These are phyloP conservation scores for Meteorus cinctellus DNA, from an alignment of 2,888 invertebrate genomes.

Conservation along the genomic window DNA sequence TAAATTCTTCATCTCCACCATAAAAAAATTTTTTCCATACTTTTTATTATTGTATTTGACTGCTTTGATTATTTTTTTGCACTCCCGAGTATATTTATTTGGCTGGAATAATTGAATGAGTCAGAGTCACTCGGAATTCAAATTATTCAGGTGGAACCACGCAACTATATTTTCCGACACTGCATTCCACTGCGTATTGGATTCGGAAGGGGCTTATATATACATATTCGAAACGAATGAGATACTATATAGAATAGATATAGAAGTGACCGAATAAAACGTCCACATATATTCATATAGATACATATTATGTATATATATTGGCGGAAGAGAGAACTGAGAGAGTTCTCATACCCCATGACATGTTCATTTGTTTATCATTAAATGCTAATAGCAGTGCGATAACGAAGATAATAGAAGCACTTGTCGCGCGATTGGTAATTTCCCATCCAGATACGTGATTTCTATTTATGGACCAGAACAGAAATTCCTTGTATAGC, in stretches of 20 bases:
- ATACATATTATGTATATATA: not conserved
- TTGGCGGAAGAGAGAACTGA: constrained; percentile 6
- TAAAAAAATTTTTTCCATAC: not conserved
- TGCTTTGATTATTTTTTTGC: constrained; percentile 11
- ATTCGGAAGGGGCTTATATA: not conserved
- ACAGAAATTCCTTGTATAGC: constrained; percentile 19
- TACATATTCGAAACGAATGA: not conserved
- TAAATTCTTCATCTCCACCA: constrained; percentile 1
- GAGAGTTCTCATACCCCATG: constrained; percentile 22
- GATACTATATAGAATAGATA: not conserved
- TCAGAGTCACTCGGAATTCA: constrained; percentile 28
- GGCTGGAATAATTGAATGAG: constrained; percentile 29
- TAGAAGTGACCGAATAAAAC: not conserved
- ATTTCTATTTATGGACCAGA: constrained; percentile 24
- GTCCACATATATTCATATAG: not conserved
- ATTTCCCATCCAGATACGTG: constrained; percentile 40
- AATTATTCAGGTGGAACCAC: constrained; percentile 31
- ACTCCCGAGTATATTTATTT: constrained; percentile 6
- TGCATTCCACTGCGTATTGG: constrained; percentile 23
- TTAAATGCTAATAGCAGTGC: constrained; percentile 41
- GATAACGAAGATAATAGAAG: constrained; percentile 45
- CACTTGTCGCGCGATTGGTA: constrained; percentile 45
- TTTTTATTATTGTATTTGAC: constrained; percentile 8
- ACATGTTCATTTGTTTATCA: constrained; percentile 44
- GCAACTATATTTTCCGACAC: constrained; percentile 21